These are phyloP conservation scores for Helicorthomorpha holstii DNA, from an alignment of 1,140 invertebrate species.

Conservation along the genomic window DNA sequence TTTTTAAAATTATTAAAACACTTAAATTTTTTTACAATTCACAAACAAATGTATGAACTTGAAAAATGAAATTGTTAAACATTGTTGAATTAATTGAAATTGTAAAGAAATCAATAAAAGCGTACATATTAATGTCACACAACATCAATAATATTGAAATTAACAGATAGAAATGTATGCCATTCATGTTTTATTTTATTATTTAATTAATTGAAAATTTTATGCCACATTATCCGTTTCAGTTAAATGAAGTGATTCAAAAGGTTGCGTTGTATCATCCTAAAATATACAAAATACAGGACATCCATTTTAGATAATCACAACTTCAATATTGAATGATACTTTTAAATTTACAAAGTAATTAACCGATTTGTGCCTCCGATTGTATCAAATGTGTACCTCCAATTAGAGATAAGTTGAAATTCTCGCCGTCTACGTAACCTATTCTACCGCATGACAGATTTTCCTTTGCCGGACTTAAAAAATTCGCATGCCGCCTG, in stretches of 20 bases:
- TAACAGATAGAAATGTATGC: neutral
- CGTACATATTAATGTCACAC: no score
- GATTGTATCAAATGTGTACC: neutral
- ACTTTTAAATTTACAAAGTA: neutral
- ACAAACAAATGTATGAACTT: neutral
- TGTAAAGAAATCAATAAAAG: neutral
- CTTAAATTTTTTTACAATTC: neutral
- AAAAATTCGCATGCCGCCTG: no score
- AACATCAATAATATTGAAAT: no score
- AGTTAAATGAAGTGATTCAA: slow-evolving; percentile 16
- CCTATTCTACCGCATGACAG: no score
- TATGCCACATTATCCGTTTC: slow-evolving; percentile 9
- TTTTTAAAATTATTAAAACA: neutral
- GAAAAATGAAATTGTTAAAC: neutral
- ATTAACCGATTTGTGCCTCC: neutral
- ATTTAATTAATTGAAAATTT: neutral
- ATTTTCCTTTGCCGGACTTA: no score
- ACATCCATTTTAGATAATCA: neutral
- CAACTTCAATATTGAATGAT: neutral
- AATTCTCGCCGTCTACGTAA: no score
- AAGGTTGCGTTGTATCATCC: slow-evolving; percentile 22
- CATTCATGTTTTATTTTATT: neutral
- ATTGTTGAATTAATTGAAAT: neutral
- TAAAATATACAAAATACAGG: slow-evolving; percentile 10
- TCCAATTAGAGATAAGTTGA: neutral